Conservation (phyloP, 2,888 invertebrate genomes). For the Ligdia adustata region DNA sequence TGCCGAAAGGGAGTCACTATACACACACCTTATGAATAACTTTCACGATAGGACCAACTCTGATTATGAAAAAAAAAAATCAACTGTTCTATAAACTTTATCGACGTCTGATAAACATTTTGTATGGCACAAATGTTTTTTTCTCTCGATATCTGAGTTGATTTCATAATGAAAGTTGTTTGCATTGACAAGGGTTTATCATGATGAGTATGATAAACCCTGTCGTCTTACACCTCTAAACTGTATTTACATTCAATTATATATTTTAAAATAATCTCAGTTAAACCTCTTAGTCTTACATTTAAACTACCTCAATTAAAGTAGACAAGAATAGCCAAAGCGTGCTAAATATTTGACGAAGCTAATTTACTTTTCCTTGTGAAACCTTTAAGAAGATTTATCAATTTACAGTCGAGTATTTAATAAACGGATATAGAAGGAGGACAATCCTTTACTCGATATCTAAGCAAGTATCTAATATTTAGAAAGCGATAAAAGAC, state of each 20-base stretch:
- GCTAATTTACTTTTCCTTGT: conserved; percentile 11
- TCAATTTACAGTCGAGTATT: conserved; percentile 12
- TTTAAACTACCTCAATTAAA: conserved; percentile 14
- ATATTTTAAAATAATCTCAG: not conserved
- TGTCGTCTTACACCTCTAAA: not conserved
- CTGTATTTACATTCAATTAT: not conserved
- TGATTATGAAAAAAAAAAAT: too few species aligned
- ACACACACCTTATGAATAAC: too few species aligned
- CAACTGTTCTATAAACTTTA: too few species aligned
- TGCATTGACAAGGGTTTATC: not conserved
- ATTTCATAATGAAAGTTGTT: not conserved
- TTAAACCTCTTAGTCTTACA: conserved; percentile 8
- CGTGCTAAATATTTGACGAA: conserved; percentile 24
- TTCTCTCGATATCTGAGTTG: not conserved
- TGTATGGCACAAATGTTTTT: not conserved
- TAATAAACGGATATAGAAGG: not conserved
- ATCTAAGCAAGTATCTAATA: too few species aligned
- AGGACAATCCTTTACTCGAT: too few species aligned
- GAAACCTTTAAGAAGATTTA: conserved; percentile 1
- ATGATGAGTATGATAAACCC: not conserved
- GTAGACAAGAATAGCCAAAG: conserved; percentile 8
- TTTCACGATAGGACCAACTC: too few species aligned
- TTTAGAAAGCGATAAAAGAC: too few species aligned
- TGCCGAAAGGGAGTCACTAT: too few species aligned
- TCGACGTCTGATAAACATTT: too few species aligned